Base-by-base conservation (phyloP, 2,113 vertebrate species). In the Pao palembangensis region DNA sequence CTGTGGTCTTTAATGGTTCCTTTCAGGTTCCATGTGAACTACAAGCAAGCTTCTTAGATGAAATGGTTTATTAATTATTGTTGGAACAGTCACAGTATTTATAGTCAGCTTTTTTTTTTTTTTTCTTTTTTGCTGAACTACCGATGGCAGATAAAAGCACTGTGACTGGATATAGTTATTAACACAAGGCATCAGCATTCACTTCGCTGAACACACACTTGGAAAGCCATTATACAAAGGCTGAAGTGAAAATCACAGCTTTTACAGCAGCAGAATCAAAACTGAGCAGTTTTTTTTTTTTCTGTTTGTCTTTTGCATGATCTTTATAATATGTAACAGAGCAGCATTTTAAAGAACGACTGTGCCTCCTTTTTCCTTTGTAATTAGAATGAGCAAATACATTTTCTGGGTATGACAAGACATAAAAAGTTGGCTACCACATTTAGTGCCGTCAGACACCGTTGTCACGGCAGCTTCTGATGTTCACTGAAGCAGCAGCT, bases 121-220 rank as follows among this genome's bases (percentile, higher is more conserved):
- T 28, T 55, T 42, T 21, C 58, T 53, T 42, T 44, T 44, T 48
- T 8, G 61, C 51, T 43, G 11, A 63, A 67, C 31, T 17, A 44
- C 51, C 41, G 58, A 65, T 51, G 20, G 43, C 47, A 48, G 38
- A 70, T 63, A 54, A 20, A n/a, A 51, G 47, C 18, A 31, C 59
- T 43, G 64, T 71, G 62, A 68, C 42, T 71, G 53, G 67, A 64
- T 25, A 20, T 42, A 41, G 50, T 51, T 20, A 56, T 69, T 43
- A 71, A 51, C n/a, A 43, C n/a, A 44, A 15, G 18, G 55, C 3
- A 19, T 51, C 34, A 51, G 23, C 23, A 12, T 48, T 20, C 1
- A 23, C 53, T 16, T 21, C 38, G 46, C 19, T 50, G 34, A 67
- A 16, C 46, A 18, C 16, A 6, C 14, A 44, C 12, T 44, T 44